phyloP scores from a whole-genome alignment of 2,797 vertebrate species.

The Premnoplex brunnescens region DNA sequence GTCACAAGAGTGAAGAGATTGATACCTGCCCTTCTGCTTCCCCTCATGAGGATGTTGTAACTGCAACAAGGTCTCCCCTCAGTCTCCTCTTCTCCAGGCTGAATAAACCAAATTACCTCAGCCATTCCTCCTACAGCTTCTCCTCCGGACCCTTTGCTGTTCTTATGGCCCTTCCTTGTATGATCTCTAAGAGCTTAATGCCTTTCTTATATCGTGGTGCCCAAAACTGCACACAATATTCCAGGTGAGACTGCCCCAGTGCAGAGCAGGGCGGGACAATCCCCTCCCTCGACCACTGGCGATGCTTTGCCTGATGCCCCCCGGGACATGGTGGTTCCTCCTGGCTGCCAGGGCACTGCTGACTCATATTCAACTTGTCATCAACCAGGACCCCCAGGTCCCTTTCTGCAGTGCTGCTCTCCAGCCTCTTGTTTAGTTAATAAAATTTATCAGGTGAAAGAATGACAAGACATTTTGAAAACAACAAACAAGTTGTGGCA shows the following conservation, averaged over 20 bases:
- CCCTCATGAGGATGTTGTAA: not conserved
- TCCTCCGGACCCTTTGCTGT: not conserved
- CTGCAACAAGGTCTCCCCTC: not conserved
- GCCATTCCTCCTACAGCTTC: not conserved
- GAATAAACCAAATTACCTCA: not conserved
- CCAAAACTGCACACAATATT: not conserved
- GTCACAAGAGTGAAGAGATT: not conserved
- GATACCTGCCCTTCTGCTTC: not conserved
- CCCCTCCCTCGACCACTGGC: not conserved
- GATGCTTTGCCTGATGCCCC: not conserved
- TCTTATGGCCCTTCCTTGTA: not conserved
- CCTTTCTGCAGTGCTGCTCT: not conserved
- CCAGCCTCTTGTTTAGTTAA: not conserved
- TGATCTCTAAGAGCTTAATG: not conserved
- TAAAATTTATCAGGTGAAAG: not conserved
- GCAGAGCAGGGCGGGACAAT: not conserved
- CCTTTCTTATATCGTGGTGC: too few relatives aligned
- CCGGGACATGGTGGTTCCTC: not conserved
- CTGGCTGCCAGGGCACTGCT: not conserved
- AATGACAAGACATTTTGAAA: not conserved
- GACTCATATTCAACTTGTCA: not conserved
- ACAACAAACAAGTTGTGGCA: not conserved
- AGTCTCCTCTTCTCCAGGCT: not conserved
- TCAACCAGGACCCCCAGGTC: not conserved
- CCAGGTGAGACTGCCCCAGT: not conserved